Evolutionary conservation across 2,797 vertebrate species (phyloP).

Genomic region (Eleutherodactylus coqui): DNA sequence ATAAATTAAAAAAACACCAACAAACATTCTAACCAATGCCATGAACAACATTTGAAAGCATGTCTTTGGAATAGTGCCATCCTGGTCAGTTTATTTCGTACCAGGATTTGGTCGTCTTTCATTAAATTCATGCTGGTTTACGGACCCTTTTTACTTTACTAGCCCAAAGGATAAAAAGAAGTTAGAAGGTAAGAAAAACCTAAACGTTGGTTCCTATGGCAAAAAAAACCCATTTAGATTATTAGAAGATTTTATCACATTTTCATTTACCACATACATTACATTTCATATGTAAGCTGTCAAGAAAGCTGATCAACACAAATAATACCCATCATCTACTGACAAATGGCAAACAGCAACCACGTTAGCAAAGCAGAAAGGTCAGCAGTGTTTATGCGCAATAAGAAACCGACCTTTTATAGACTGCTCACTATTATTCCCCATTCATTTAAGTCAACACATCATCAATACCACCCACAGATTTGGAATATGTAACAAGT

Average conservation of each 20-base stretch:
- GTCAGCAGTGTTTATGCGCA: constrained; percentile 41
- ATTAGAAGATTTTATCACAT: not conserved
- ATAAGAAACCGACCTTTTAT: constrained; percentile 43
- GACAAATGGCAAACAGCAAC: constrained; percentile 4
- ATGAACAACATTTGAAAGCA: too few relatives aligned
- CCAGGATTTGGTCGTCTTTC: too few relatives aligned
- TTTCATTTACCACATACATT: constrained; percentile 1
- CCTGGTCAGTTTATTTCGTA: too few relatives aligned
- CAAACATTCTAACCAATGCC: too few relatives aligned
- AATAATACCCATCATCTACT: not conserved
- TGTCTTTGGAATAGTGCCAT: too few relatives aligned
- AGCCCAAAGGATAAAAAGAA: too few relatives aligned
- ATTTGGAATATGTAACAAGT: constrained; percentile 32
- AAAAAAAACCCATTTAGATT: too few relatives aligned
- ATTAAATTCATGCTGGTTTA: too few relatives aligned
- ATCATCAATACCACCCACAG: constrained; percentile 49
- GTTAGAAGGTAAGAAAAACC: too few relatives aligned
- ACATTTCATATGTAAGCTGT: not conserved
- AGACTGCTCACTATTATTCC: constrained; percentile 36
- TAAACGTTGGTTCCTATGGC: too few relatives aligned
- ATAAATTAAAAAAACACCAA: too few relatives aligned
- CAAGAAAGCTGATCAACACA: constrained; percentile 30
- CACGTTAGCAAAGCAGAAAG: constrained; percentile 18
- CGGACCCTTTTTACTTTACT: too few relatives aligned
- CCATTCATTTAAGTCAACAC: constrained; percentile 50